Evolutionary conservation across 2,888 invertebrate genomes (phyloP).

Genomic region (Trissolcus japonicus): DNA sequence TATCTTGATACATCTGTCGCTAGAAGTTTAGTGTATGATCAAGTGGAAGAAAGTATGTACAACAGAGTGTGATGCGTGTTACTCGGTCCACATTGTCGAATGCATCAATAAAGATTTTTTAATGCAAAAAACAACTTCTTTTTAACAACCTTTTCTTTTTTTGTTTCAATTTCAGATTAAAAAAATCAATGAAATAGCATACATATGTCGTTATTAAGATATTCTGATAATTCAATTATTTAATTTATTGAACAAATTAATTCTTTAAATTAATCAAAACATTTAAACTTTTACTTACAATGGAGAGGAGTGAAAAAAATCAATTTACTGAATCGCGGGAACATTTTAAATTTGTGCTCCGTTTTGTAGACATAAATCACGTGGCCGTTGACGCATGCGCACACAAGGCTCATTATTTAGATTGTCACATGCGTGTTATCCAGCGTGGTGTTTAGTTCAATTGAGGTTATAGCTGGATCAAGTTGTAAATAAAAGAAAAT

Average conservation of each 20-base stretch:
- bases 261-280: too few relatives aligned
- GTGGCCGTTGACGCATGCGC: neutral
- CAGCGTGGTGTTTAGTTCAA: conserved; percentile 3
- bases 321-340: too few relatives aligned
- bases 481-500: neutral
- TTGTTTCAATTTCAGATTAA: neutral
- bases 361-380: too few relatives aligned
- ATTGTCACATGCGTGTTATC: neutral
- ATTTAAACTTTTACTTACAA: too few relatives aligned
- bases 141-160: neutral
- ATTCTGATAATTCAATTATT: too few relatives aligned
- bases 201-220: too few relatives aligned
- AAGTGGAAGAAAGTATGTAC: conserved; percentile 39
- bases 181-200: neutral
- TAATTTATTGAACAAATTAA: too few relatives aligned
- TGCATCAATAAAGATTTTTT: conserved; percentile 73
- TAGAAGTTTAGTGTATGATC: conserved; percentile 49
- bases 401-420: neutral
- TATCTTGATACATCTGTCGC: conserved; percentile 55
- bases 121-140: conserved; percentile 38
- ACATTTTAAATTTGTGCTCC: too few relatives aligned
- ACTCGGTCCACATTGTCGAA: conserved; percentile 71
- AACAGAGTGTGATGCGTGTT: conserved; percentile 62
- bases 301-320: too few relatives aligned
- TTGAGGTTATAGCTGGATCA: neutral